Conservation (phyloP, 2,888 invertebrate species). For the Mythimna albipuncta region DNA sequence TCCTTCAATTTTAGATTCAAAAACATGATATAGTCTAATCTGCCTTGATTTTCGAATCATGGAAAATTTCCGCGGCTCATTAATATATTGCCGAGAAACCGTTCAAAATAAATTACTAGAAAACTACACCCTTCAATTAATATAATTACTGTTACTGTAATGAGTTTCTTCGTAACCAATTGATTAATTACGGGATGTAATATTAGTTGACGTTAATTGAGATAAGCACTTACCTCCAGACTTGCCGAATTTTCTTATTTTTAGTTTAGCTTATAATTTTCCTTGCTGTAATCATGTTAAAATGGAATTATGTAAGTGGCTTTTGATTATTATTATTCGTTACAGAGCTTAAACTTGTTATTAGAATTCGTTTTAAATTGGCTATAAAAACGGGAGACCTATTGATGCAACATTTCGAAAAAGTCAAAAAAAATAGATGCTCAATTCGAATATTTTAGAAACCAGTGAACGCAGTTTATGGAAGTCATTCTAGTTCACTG, state of each 20-base stretch:
- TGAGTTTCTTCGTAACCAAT: neutral
- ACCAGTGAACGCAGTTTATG: no score
- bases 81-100: neutral
- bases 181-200: neutral
- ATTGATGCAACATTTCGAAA: neutral
- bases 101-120: neutral
- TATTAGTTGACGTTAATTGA: neutral
- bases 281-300: neutral
- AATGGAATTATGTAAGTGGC: conserved; percentile 12
- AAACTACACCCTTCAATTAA: neutral
- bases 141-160: neutral
- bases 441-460: no score
- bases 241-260: neutral
- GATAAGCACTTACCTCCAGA: neutral
- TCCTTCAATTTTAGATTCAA: no score
- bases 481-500: no score
- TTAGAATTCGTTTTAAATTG: neutral
- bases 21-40: no score
- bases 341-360: neutral
- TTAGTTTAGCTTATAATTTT: neutral
- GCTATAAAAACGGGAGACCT: neutral
- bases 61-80: neutral
- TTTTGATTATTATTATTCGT: neutral
- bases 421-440: no score
- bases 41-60: no score